phyloP scores from a whole-genome alignment of 1,140 invertebrate species.

The Drosophila ohnishii region DNA sequence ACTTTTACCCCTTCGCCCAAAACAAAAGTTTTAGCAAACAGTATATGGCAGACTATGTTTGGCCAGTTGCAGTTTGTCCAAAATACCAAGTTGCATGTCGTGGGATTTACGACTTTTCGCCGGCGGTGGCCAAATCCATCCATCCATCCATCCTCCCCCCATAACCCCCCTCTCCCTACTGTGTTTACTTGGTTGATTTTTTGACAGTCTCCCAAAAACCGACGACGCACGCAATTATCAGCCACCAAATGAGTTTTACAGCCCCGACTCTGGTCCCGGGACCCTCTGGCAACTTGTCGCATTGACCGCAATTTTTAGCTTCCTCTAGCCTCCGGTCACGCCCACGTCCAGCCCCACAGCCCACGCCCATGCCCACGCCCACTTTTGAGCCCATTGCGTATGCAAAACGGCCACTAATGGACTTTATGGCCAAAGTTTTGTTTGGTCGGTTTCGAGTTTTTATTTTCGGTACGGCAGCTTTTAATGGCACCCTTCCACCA shows the following conservation, averaged over 20 bases:
- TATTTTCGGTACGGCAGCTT: conserved; percentile 31
- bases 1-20: background rate
- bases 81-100: conserved; percentile 10
- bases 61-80: conserved; percentile 13
- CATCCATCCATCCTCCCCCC: background rate
- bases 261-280: background rate
- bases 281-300: conserved; percentile 37
- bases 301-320: conserved; percentile 62
- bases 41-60: conserved; percentile 5
- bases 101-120: conserved; percentile 14
- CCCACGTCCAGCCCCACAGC: background rate
- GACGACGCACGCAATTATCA: conserved; percentile 60
- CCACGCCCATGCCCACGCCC: background rate
- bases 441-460: conserved; percentile 41
- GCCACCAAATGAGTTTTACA: conserved; percentile 39
- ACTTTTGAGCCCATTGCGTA: conserved; percentile 38
- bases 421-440: conserved; percentile 53
- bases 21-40: conserved; percentile 7
- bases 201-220: conserved; percentile 46
- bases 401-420: conserved; percentile 75
- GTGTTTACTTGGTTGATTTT: conserved; percentile 43
- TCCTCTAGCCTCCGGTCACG: conserved; percentile 19
- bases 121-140: background rate
- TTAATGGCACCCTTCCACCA: conserved; percentile 26
- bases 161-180: background rate